Evolutionary conservation across 2,888 invertebrate genomes (phyloP).

Genomic region (Metellina segmentata): DNA sequence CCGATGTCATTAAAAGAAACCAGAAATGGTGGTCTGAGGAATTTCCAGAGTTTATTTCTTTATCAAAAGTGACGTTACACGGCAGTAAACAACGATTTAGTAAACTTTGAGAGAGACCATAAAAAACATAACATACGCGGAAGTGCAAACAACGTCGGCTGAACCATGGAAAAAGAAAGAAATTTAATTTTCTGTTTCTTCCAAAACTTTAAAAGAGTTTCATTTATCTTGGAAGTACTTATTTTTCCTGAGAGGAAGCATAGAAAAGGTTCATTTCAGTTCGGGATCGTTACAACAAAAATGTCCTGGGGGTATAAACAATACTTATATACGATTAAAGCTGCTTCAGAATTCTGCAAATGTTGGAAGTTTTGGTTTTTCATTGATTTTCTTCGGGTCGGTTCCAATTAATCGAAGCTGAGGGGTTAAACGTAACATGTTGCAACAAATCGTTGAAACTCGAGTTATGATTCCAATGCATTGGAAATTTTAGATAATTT

Average conservation of each 20-base stretch:
- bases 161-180: background rate
- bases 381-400: background rate
- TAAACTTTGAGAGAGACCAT: background rate
- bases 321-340: background rate
- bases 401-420: too few species aligned
- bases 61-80: slow-evolving; percentile 27
- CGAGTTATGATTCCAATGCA: too few species aligned
- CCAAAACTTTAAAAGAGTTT: slow-evolving; percentile 10
- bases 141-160: slow-evolving; percentile 10
- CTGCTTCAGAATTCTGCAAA: background rate
- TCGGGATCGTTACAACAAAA: background rate
- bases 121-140: background rate
- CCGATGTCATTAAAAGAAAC: slow-evolving; percentile 1
- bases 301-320: background rate
- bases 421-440: too few species aligned
- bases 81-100: slow-evolving; percentile 10
- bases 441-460: too few species aligned
- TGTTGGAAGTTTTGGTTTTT: background rate
- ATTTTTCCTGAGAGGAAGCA: background rate
- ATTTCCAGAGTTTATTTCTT: slow-evolving; percentile 8
- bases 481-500: too few species aligned
- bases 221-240: slow-evolving; percentile 38
- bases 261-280: background rate
- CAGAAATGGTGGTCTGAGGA: background rate
- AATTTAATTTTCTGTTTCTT: slow-evolving; percentile 38